A percentile compares a stretch with the other conserved stretches of the same genome.
Conservation (phyloP, 1,140 invertebrate species). For the Meloidogyne exigua region DNA sequence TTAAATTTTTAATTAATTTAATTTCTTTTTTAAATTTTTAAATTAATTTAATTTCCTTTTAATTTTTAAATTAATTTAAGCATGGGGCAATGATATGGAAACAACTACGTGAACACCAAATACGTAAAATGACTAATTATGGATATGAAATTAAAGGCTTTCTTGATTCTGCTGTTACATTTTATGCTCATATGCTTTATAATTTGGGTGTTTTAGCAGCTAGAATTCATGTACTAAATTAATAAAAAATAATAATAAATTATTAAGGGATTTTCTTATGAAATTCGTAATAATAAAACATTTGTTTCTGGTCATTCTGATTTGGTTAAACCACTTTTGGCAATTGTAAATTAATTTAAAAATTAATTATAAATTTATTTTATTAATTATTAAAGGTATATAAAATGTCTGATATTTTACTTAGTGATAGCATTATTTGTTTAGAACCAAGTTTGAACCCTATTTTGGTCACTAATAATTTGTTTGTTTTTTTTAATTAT, state of each 20-base stretch:
- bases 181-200: conserved; percentile 52
- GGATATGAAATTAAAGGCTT: conserved; percentile 49
- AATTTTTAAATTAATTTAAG: conserved; percentile 20
- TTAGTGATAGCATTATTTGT: conserved; percentile 47
- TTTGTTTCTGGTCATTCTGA: conserved; percentile 39
- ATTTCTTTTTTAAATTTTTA: too few relatives aligned
- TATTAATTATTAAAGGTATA: conserved; percentile 33
- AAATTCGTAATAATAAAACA: conserved; percentile 43
- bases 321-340: conserved; percentile 37
- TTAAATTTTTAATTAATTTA: too few relatives aligned
- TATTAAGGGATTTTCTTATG: conserved; percentile 43
- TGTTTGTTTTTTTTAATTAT: conserved; percentile 19
- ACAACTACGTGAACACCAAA: conserved; percentile 40
- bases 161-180: conserved; percentile 42
- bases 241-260: not conserved
- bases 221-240: conserved; percentile 33
- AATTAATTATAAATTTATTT: not conserved
- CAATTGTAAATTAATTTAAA: conserved; percentile 33
- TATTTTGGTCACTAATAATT: conserved; percentile 52
- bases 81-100: conserved; percentile 44
- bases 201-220: conserved; percentile 49
- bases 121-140: conserved; percentile 49
- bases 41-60: not conserved
- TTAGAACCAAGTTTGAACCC: conserved; percentile 48
- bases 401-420: conserved; percentile 39